These are phyloP conservation scores for Microchrysa polita DNA, from an alignment of 2,888 invertebrate genomes.

Conservation along the genomic window DNA sequence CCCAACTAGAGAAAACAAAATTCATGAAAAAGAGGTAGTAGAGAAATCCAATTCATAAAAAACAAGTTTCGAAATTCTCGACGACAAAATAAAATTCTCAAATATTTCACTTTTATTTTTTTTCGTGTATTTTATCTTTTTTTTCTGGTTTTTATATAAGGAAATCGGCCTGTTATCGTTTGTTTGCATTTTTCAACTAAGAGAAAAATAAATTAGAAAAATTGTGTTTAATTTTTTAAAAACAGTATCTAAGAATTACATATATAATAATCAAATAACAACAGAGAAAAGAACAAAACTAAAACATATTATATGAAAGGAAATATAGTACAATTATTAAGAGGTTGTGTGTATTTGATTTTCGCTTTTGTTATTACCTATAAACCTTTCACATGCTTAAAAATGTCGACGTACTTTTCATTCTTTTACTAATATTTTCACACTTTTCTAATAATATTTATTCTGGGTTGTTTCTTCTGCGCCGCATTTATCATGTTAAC, in stretches of 20 bases:
- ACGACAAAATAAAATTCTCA: background rate
- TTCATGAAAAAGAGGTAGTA: no score
- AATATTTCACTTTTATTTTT: background rate
- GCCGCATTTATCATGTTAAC: conserved; percentile 4
- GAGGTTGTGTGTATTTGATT: no score
- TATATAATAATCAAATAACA: conserved; percentile 17
- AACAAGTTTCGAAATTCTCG: background rate
- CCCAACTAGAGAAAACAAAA: no score
- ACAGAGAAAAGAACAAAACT: conserved; percentile 35
- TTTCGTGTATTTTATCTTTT: background rate
- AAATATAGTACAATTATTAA: background rate
- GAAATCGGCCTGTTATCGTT: conserved; percentile 25
- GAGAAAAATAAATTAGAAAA: conserved; percentile 45
- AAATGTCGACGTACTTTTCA: background rate
- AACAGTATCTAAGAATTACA: conserved; percentile 37
- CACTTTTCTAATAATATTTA: background rate
- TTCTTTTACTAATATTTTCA: background rate
- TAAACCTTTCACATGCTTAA: background rate
- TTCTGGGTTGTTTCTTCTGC: background rate
- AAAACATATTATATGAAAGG: conserved; percentile 10
- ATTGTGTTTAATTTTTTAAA: conserved; percentile 36
- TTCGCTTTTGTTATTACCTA: background rate
- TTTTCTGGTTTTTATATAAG: background rate
- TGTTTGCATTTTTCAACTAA: conserved; percentile 40
- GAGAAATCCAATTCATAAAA: no score